These are phyloP conservation scores for Antheraea yamamai DNA, from an alignment of 2,888 invertebrate species.

Conservation along the genomic window DNA sequence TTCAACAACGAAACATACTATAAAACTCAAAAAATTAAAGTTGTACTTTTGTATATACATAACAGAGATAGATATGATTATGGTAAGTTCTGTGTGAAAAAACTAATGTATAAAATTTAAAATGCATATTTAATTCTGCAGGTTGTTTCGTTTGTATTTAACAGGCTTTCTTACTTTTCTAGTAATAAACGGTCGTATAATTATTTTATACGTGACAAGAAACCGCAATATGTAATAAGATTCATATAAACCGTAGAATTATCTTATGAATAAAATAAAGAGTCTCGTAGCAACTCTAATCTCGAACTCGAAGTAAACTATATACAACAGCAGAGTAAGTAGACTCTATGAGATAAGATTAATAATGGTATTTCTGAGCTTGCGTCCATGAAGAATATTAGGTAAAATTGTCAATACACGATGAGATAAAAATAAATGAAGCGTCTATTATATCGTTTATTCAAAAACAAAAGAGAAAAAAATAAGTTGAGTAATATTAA, in stretches of 20 bases:
- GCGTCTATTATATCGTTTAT: no score
- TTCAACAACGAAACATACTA: no score
- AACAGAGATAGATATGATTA: not conserved
- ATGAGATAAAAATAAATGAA: no score
- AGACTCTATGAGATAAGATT: no score
- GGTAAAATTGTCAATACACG: no score
- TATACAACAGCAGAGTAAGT: no score
- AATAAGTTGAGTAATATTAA: no score
- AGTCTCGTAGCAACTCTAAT: not conserved
- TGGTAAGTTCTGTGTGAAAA: not conserved
- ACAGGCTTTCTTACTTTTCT: not conserved
- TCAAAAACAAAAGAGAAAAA: no score
- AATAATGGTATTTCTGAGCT: no score
- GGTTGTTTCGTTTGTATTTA: not conserved
- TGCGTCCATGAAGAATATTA: no score
- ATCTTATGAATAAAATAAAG: not conserved
- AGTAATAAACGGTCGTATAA: not conserved
- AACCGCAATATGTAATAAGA: not conserved
- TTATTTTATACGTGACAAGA: conserved; percentile 1
- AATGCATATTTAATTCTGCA: not conserved
- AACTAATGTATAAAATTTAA: not conserved
- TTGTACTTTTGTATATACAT: not conserved
- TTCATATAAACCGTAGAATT: not conserved
- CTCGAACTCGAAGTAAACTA: no score
- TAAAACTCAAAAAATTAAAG: no score